These are phyloP conservation scores for Hyppa rectilinea DNA, from an alignment of 2,888 invertebrate genomes.

Conservation along the genomic window DNA sequence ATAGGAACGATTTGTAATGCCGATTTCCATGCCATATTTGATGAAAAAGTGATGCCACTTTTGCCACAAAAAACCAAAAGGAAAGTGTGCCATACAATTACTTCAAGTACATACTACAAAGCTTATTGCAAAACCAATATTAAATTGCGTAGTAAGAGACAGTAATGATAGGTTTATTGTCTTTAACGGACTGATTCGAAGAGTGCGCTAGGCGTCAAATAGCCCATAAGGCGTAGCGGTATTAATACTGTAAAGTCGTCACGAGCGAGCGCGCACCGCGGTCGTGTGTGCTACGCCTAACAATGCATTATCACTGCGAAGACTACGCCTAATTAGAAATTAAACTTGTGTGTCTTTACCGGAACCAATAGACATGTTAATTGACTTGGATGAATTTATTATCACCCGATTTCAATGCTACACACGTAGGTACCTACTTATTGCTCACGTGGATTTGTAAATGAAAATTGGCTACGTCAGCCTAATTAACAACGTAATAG, in stretches of 20 bases:
- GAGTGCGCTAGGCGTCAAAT: constrained; percentile 65
- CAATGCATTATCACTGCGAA: constrained; percentile 43
- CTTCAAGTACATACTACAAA: not conserved
- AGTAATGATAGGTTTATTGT: constrained; percentile 54
- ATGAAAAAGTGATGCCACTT: not conserved
- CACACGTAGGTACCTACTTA: not conserved
- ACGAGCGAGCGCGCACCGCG: constrained; percentile 73
- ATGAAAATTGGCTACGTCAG: not conserved
- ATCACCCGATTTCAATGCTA: constrained; percentile 12
- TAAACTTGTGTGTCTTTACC: constrained; percentile 25
- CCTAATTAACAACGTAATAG: not conserved
- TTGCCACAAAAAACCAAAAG: not conserved
- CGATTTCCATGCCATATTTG: not conserved
- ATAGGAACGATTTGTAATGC: not conserved
- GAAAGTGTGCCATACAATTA: constrained; percentile 4
- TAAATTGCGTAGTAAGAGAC: constrained; percentile 24
- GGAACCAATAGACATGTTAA: constrained; percentile 27
- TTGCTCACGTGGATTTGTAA: constrained; percentile 4
- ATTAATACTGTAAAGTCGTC: constrained; percentile 75
- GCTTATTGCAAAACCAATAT: constrained; percentile 47
- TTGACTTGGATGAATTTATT: constrained; percentile 20
- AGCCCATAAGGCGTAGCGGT: constrained; percentile 78
- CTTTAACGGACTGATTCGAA: constrained; percentile 47
- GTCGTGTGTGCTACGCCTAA: constrained; percentile 57
- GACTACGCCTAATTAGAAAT: constrained; percentile 50